Base-by-base conservation (phyloP, 2,797 vertebrate genomes). In the Falco rusticolus region DNA sequence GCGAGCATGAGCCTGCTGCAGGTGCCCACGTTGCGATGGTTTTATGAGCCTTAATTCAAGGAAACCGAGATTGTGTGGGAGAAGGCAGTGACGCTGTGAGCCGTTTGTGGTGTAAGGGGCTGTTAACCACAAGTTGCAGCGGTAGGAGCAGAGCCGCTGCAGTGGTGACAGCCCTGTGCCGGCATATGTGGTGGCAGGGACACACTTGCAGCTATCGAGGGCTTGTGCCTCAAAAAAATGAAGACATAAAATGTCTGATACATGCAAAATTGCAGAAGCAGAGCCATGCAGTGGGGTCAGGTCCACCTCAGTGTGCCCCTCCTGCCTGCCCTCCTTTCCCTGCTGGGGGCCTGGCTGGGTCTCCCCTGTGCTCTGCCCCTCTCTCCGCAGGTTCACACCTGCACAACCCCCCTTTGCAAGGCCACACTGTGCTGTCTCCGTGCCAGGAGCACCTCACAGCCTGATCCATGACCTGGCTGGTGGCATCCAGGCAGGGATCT, bases 391-490 rank as follows among this genome's bases (percentile, higher is more conserved):
- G 20, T 51, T 82, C 41, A 14, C n/a, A 31, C 48, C 41, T 25
- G n/a, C 26, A 41, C 31, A 41, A 69, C 48, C 16, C 29, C 63
- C 48, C 21, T 80, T 37, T 33, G 18, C 19, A 37, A 61, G 34
- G 26, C 41, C 28, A 15, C 0, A 2, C 20, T 31, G 14, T 41
- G 70, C 11, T 1, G 0, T 22, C 20, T 39, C 45, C 2, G 0
- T 51, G 37, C 51, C 72, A n/a, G 51, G 33, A 71, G 16, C 26
- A 54, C 4, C 61, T 50, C 57, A 5, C 11, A 45, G 33, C 9
- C 28, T 50, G 18, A 26, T 34, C n/a, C 9, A 4, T 20, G 43
- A 56, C 13, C 33, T 53, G 25, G 12, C 13, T 29, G 15, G 37
- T 51, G 45, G 18, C 26, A 71, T 48, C 31, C 60, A 69, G 64